Base-by-base conservation (phyloP, 2,797 vertebrate genomes). In the Sebastolobus altivelis region DNA sequence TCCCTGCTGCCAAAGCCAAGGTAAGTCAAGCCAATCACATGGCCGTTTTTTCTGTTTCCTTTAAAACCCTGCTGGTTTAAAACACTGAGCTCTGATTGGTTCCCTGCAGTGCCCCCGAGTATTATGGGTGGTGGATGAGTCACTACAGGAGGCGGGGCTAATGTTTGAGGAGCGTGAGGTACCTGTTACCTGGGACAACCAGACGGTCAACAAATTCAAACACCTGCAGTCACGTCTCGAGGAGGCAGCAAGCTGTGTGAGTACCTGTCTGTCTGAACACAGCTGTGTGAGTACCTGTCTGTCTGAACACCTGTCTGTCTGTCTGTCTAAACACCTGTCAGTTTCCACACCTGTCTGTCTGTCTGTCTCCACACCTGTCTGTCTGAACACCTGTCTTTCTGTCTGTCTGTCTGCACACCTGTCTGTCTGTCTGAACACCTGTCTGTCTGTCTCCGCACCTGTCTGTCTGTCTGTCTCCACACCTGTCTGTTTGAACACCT, bases 221-320 rank as follows among this genome's bases (percentile, higher is more conserved):
- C 81, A 10, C 13, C 35, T 85, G 10, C 87, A 83, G 82, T 0
- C 66, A 27, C 75, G 66, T 2, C 54, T 91, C 33, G 3, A 85
- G 71, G 60, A 35, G 1, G 22, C 73, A 0, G 69, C 72, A 4
- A 2, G 6, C 20, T 91, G 89, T 71, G 91, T 92, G 61, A 89
- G 88, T 89, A 71, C 29, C 69, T 70, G 49, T 37, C 31, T 54
- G 10, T 33, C 16, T 46, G 5, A 13, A 3, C 2, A 25, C 9
- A 2, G 6, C 20, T 91, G 89, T 71, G 91, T 92, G 61, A 89
- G 88, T 89, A 71, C 29, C 69, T 70, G 49, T 37, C 31, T 54
- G 10, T 33, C 16, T 46, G 5, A 13, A 3, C 2, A 25, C 9
- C 33, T 54, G 46, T 55, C n/a, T 38, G 38, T 11, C 65, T 68